Conservation (phyloP, 2,797 vertebrate genomes). For the Pseudochaenichthys georgianus region DNA sequence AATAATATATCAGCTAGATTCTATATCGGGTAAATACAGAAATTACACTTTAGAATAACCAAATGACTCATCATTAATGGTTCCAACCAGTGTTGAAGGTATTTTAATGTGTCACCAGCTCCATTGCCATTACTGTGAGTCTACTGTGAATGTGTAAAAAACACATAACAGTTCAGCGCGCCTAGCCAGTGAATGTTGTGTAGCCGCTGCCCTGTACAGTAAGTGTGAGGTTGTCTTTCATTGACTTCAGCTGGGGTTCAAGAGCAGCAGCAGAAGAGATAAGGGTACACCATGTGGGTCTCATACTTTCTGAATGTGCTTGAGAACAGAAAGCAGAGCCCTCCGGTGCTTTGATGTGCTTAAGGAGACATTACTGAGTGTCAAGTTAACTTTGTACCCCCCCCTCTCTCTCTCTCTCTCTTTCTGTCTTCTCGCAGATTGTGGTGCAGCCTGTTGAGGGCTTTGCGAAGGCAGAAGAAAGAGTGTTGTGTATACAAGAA, state of each 20-base stretch:
- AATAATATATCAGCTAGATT: no score
- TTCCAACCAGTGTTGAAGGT: background rate
- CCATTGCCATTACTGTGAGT: background rate
- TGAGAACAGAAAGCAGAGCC: conserved; percentile 68
- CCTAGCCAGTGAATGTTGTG: conserved; percentile 2
- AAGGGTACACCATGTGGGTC: conserved; percentile 64
- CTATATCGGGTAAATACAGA: no score
- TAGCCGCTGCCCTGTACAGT: conserved; percentile 16
- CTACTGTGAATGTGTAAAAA: no score
- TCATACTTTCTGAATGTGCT: conserved; percentile 73
- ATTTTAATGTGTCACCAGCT: background rate
- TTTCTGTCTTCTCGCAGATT: conserved; percentile 71
- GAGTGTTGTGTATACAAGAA: conserved; percentile 66
- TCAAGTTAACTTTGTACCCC: conserved; percentile 63
- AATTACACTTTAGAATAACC: background rate
- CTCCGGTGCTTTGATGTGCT: conserved; percentile 72
- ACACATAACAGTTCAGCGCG: background rate
- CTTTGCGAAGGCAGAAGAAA: conserved; percentile 58
- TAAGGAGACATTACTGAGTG: conserved; percentile 70
- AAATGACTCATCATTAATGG: background rate
- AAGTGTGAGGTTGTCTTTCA: conserved; percentile 41
- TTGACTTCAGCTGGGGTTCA: conserved; percentile 66
- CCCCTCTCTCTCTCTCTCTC: conserved; percentile 18
- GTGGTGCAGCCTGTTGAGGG: conserved; percentile 61
- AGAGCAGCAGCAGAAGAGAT: conserved; percentile 71